Base-by-base conservation (phyloP, 2,888 invertebrate species). In the Drosophila recens region DNA sequence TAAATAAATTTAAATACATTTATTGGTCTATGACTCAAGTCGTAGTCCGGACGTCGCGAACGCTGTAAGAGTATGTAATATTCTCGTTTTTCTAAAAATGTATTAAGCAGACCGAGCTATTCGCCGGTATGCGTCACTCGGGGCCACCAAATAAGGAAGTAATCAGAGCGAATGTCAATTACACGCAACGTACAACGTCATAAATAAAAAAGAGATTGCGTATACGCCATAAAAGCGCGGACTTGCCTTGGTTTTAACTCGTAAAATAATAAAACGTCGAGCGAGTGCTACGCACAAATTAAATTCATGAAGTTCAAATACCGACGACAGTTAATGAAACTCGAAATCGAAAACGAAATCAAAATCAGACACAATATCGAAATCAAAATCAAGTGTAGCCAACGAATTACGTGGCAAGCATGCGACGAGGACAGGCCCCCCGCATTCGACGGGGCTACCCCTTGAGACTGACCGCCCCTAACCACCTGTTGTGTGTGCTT, bases 161-260 rank as follows among this genome's bases (percentile, higher is more conserved):
- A 87, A 80, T 79, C 71, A 67, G 46, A 65, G 49, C 49, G 76
- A 88, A 83, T 86, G 83, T 75, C 89, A 88, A 83, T 85, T 88
- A 86, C 89, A 86, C 73, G 75, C 76, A 75, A 69, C 45, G 54
- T 54, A 54, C 40, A 53, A 62, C 72, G 67, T 73, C 75, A 80
- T 72, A 75, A 73, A 69, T 75, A 71, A 64, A 58, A 73, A 62
- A 66, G 64, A 65, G 62, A 87, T 73, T 82, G 80, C 77, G 78
- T 88, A 88, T 86, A n/a, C n/a, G n/a, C n/a, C n/a, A n/a, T n/a
- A n/a, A n/a, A 88, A 88, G 67, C 74, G 61, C 45, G 33, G 42
- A 38, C 67, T 43, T 45, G 85, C 82, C 87, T 82, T 82, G 82
- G 61, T 56, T 57, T 34, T n/a, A 49, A 46, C 38, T 66, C 57